Evolutionary conservation across 2,797 vertebrate genomes (phyloP), one percentile per base, ranked within the genome.

Genomic region (Champsocephalus gunnari): DNA sequence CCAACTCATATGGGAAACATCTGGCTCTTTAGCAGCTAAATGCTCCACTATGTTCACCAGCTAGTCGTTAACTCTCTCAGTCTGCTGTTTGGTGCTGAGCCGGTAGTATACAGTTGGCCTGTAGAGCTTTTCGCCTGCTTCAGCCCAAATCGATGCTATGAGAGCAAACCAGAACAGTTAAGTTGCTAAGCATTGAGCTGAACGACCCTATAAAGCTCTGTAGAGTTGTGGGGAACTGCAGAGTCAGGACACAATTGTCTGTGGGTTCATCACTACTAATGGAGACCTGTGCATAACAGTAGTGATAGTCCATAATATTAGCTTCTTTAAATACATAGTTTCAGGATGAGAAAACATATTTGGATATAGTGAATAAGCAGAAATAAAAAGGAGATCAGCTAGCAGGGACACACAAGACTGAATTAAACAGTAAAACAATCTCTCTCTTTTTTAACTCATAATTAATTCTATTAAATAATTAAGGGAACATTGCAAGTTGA

Each of bases 401-500:
- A 63, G 51, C 12, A 7, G n/a, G 11, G 62, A 73, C 51, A 64
- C 32, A 71, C 38, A 57, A 59, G 12, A 24, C 47, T 43, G 43
- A 34, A 66, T 9, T 19, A 2, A 68, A 73, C 72, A 66, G 72
- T 67, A 78, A 84, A 73, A 38, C 34, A 7, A 38, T 38, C 34
- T 38, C 8, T 38, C 28, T 28, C 4, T 38, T 81, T 69, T 50
- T 75, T 77, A 71, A 76, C 49, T 65, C 54, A 71, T 45, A 71
- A 65, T 73, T 66, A 54, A 72, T 79, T 85, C 51, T 62, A 55
- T 66, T 48, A 73, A 56, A 82, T 65, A 73, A 66, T 49, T 71
- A 71, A 67, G 78, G 60, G 62, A 71, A 81, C 81, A 89, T 89
- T 86, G 89, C 86, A 60, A 80, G 65, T 80, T 71, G 87, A 86